Conservation (phyloP, 2,888 invertebrate species). For the Lasioglossum lativentre region DNA sequence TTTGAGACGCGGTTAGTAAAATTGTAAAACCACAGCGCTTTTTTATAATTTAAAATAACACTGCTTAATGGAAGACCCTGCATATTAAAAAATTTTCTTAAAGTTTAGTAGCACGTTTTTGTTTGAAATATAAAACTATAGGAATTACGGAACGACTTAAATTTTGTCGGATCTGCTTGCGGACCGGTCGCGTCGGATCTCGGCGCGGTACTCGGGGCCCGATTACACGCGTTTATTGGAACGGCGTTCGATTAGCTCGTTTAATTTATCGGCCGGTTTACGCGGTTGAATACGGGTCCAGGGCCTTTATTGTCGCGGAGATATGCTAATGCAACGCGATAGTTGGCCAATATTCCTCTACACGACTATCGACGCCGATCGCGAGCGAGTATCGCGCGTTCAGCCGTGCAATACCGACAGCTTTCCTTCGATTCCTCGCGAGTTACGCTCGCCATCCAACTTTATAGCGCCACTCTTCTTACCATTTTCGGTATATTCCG, state of each 20-base stretch:
- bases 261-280: constrained; percentile 69
- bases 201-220: constrained; percentile 50
- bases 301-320: constrained; percentile 63
- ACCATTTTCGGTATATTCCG: neutral
- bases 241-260: constrained; percentile 68
- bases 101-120: too few species aligned
- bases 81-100: too few species aligned
- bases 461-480: constrained; percentile 9
- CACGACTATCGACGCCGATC: constrained; percentile 49
- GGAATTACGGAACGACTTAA: too few species aligned
- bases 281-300: constrained; percentile 51
- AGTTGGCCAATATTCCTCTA: constrained; percentile 52
- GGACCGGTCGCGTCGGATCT: constrained; percentile 37
- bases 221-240: constrained; percentile 70
- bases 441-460: constrained; percentile 14
- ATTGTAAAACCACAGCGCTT: too few species aligned
- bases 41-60: too few species aligned
- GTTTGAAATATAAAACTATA: too few species aligned
- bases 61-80: too few species aligned
- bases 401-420: neutral
- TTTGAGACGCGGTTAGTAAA: too few species aligned
- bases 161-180: too few species aligned
- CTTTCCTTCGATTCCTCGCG: constrained; percentile 27
- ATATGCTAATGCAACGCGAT: constrained; percentile 71
- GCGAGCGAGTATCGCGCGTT: constrained; percentile 31